These are phyloP conservation scores for Dipodomys spectabilis DNA, from an alignment of 2,113 vertebrate genomes.

Conservation along the genomic window DNA sequence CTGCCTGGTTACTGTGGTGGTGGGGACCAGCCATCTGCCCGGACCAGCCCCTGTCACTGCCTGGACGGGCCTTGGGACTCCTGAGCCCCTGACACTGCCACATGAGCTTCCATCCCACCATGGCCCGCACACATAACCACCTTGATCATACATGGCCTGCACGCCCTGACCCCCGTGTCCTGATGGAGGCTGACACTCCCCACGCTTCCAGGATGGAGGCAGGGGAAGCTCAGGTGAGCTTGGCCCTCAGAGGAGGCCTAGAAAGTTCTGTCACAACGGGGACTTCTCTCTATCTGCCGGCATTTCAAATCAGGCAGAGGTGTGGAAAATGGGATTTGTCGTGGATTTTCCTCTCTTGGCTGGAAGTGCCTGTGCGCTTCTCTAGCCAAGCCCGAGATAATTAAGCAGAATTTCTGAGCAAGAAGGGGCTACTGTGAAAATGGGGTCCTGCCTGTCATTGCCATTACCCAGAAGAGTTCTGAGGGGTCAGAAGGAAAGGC, in stretches of 20 bases:
- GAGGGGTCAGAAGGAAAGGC: neutral
- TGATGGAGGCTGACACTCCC: neutral
- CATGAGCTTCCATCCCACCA: no score
- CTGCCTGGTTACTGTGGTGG: no score
- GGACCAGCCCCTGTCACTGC: accelerated
- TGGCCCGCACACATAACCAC: accelerated
- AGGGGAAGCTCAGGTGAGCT: neutral
- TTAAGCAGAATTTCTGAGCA: conserved; percentile 10
- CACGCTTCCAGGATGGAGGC: accelerated
- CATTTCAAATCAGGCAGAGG: neutral
- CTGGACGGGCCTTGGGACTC: no score
- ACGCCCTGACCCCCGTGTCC: neutral
- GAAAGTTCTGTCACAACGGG: accelerated
- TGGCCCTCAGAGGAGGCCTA: accelerated
- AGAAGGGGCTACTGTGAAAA: accelerated
- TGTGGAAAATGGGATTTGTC: neutral
- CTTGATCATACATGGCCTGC: no score
- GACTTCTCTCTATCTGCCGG: neutral
- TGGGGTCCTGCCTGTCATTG: accelerated
- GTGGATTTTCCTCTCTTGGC: neutral
- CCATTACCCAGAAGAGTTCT: accelerated
- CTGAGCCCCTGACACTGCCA: accelerated
- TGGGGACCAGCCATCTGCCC: accelerated
- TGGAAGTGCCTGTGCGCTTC: neutral
- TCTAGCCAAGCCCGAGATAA: neutral